phyloP scores from a whole-genome alignment of 2,888 invertebrate species.

The Nymphalis urticae region DNA sequence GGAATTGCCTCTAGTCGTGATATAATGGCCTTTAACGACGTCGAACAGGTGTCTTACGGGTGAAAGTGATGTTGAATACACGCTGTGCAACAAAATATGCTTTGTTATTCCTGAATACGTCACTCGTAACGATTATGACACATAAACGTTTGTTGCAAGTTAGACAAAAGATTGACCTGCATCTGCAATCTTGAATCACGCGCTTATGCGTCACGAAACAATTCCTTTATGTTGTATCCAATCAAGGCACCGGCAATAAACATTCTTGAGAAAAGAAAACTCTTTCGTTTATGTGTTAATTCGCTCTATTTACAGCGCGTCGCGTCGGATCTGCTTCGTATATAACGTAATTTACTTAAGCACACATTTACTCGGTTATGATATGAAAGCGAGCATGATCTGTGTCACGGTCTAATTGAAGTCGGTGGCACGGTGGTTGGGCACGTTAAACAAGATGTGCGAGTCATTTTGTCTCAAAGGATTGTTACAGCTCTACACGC shows the following conservation, averaged over 20 bases:
- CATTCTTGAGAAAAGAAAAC: conserved; percentile 18
- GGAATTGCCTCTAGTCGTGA: conserved; percentile 52
- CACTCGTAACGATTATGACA: conserved; percentile 37
- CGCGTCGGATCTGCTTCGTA: conserved; percentile 30
- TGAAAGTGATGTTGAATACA: conserved; percentile 53
- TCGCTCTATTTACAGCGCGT: conserved; percentile 18
- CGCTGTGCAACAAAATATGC: conserved; percentile 35
- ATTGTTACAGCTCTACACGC: conserved; percentile 42
- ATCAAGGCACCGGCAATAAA: conserved; percentile 10
- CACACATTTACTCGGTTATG: conserved; percentile 40
- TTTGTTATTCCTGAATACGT: conserved; percentile 34
- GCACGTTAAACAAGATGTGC: conserved; percentile 61
- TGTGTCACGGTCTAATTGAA: conserved; percentile 76
- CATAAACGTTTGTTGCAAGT: conserved; percentile 33
- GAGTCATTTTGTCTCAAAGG: conserved; percentile 53
- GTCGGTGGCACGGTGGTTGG: conserved; percentile 52
- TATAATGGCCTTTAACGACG: conserved; percentile 58
- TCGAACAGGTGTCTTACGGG: conserved; percentile 54
- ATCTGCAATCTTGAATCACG: conserved; percentile 37
- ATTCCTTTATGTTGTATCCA: conserved; percentile 25
- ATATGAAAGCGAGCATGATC: conserved; percentile 69
- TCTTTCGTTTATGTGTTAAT: conserved; percentile 15
- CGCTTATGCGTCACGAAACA: conserved; percentile 32
- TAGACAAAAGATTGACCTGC: conserved; percentile 39
- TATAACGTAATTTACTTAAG: conserved; percentile 35